Evolutionary conservation across 2,797 vertebrate genomes (phyloP).

Genomic region (Enteromius thamalakanensis): DNA sequence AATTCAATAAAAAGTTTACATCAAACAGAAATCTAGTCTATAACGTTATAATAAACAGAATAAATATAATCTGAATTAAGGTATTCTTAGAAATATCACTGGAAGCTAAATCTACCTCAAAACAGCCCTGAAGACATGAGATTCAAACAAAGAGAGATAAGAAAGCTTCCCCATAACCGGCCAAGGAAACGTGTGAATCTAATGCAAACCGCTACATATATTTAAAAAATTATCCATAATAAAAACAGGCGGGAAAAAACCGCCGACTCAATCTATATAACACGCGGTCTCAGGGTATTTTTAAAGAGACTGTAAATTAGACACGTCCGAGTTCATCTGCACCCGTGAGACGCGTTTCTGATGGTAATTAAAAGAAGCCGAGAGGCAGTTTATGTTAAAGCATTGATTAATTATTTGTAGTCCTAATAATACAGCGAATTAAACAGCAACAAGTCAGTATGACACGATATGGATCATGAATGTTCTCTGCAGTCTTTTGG

Average conservation of each 20-base stretch:
- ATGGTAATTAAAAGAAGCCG: constrained; percentile 34
- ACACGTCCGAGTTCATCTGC: constrained; percentile 47
- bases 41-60: neutral
- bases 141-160: neutral
- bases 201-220: neutral
- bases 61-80: neutral
- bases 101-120: constrained; percentile 12
- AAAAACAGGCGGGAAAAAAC: neutral
- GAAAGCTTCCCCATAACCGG: neutral
- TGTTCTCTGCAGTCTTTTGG: neutral
- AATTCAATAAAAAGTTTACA: neutral
- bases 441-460: neutral
- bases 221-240: neutral
- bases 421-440: neutral
- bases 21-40: neutral
- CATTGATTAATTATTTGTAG: constrained; percentile 4
- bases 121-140: neutral
- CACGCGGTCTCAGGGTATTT: constrained; percentile 31
- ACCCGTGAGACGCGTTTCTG: constrained; percentile 29
- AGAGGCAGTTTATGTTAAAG: constrained; percentile 21
- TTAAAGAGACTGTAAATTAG: constrained; percentile 45
- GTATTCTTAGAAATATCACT: neutral
- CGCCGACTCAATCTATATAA: constrained; percentile 34
- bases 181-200: neutral
- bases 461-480: neutral